Evolutionary conservation across 2,113 vertebrate genomes (phyloP).

Genomic region (Ariopsis seemanni): DNA sequence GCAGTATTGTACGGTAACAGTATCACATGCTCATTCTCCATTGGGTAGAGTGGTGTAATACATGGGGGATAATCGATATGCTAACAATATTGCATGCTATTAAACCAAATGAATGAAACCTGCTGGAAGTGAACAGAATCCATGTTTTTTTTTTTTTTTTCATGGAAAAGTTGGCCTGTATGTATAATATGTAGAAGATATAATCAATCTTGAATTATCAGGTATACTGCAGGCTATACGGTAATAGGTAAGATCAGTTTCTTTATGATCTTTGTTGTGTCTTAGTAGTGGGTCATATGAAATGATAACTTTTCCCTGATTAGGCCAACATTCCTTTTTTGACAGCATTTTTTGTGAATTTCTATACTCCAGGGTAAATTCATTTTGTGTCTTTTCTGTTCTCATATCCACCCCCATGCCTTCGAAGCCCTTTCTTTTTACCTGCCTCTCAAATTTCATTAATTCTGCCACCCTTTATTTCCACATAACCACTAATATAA

Average conservation of each 20-base stretch:
- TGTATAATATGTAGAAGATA: no score
- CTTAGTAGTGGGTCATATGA: not conserved
- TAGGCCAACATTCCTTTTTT: not conserved
- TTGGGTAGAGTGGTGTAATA: no score
- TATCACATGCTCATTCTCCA: no score
- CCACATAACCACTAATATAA: slow-evolving; percentile 48
- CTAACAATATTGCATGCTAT: no score
- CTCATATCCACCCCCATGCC: slow-evolving; percentile 10
- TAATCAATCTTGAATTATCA: no score
- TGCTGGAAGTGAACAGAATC: no score
- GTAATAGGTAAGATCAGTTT: not conserved
- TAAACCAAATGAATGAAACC: no score
- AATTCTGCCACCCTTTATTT: slow-evolving; percentile 47
- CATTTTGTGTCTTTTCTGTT: not conserved
- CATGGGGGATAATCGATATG: no score
- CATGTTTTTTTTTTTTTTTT: no score
- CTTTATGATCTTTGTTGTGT: not conserved
- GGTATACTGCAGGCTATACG: no score
- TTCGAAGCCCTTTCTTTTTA: slow-evolving; percentile 48
- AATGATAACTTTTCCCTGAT: not conserved
- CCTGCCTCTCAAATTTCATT: slow-evolving; percentile 49
- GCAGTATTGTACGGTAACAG: no score
- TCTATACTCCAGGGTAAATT: not conserved
- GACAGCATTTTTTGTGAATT: not conserved
- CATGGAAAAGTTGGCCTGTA: no score